These are phyloP conservation scores for Nothobranchius furzeri DNA, from an alignment of 2,113 vertebrate genomes.

Conservation along the genomic window DNA sequence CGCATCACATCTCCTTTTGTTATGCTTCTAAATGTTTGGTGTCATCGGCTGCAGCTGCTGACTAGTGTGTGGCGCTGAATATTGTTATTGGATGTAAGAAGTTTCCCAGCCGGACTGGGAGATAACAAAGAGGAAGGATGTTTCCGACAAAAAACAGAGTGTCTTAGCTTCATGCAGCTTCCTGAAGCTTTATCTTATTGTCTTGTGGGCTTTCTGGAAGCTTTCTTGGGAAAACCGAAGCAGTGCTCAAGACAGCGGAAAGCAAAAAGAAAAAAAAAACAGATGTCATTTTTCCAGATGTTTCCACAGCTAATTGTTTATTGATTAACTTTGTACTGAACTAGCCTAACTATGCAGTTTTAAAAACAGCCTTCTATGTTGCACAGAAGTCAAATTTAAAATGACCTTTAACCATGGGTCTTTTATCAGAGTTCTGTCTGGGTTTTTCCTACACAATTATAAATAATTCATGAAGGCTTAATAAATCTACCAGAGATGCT, in stretches of 20 bases:
- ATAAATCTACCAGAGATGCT: too few species aligned
- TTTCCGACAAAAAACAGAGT: slow-evolving; percentile 51
- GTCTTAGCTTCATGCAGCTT: slow-evolving; percentile 66
- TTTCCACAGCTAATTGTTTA: neutral
- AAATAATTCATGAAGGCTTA: too few species aligned
- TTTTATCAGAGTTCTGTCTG: too few species aligned
- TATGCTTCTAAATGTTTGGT: too few species aligned
- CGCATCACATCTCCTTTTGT: neutral
- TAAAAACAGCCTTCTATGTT: neutral
- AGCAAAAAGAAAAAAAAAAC: neutral
- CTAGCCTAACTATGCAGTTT: neutral
- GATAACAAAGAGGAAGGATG: slow-evolving; percentile 74
- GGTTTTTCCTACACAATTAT: too few species aligned
- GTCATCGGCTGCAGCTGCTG: neutral
- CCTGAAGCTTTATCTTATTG: slow-evolving; percentile 71
- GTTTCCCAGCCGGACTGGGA: slow-evolving; percentile 2
- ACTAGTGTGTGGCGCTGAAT: neutral
- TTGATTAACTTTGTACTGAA: neutral
- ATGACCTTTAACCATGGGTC: too few species aligned
- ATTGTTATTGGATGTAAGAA: neutral
- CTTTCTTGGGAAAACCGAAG: slow-evolving; percentile 20
- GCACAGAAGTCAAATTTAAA: too few species aligned
- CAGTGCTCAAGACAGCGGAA: slow-evolving; percentile 26
- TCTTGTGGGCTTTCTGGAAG: slow-evolving; percentile 50
- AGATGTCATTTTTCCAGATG: neutral